Evolutionary conservation across 2,888 invertebrate genomes (phyloP).

Genomic region (Microplitis deprimator): DNA sequence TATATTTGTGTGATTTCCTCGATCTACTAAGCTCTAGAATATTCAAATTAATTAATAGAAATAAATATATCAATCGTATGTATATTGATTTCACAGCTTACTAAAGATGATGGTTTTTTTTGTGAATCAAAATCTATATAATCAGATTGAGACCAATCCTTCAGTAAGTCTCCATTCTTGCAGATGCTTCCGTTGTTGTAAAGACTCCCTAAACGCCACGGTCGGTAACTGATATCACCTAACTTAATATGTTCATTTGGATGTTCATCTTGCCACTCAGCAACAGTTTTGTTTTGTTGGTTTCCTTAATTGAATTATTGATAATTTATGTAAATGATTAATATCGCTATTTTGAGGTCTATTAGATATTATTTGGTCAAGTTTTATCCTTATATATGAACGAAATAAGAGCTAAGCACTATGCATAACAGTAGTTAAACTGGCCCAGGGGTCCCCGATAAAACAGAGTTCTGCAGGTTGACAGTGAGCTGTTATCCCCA

Average conservation of each 20-base stretch:
- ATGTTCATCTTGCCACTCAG: slow-evolving; percentile 42
- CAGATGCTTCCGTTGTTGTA: slow-evolving; percentile 64
- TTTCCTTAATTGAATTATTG: slow-evolving; percentile 37
- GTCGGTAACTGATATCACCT: slow-evolving; percentile 67
- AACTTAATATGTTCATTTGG: slow-evolving; percentile 62
- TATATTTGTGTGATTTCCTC: slow-evolving; percentile 58
- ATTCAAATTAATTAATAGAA: background rate
- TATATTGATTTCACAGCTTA: slow-evolving; percentile 32
- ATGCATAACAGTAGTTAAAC: no score
- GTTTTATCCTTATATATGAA: no score
- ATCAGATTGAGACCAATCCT: slow-evolving; percentile 58
- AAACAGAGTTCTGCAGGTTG: no score
- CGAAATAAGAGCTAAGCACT: no score
- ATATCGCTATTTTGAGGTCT: background rate
- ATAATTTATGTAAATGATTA: background rate
- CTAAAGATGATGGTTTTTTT: slow-evolving; percentile 44
- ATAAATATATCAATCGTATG: background rate
- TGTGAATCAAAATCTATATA: slow-evolving; percentile 47
- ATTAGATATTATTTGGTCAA: background rate
- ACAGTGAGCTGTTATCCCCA: no score
- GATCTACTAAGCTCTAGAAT: slow-evolving; percentile 60
- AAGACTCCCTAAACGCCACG: slow-evolving; percentile 68
- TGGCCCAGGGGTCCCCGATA: no score
- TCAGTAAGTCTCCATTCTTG: slow-evolving; percentile 58
- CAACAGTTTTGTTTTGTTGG: slow-evolving; percentile 41